Conservation (phyloP, 2,113 vertebrate genomes). For the Coptodon rendalli region DNA sequence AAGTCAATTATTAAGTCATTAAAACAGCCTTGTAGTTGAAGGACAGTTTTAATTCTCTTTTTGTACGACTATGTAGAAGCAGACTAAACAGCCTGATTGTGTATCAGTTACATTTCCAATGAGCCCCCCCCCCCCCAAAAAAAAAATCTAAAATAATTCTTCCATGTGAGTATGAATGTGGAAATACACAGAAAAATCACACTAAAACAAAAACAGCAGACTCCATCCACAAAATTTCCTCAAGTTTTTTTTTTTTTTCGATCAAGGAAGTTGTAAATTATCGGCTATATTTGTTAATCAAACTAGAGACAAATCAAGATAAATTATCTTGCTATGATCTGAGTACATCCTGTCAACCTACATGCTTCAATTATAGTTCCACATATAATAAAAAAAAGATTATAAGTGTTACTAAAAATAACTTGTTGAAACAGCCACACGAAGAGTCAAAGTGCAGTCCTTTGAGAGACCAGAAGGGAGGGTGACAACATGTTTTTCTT, state of each 20-base stretch:
- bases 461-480: not conserved
- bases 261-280: not conserved
- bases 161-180: not conserved
- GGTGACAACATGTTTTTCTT: constrained; percentile 52
- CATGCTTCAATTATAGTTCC: not conserved
- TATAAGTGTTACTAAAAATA: constrained; percentile 28
- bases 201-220: not conserved
- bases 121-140: not conserved
- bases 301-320: constrained; percentile 27
- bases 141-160: not conserved
- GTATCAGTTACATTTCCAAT: constrained; percentile 12
- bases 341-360: not conserved
- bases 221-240: not conserved
- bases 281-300: constrained; percentile 29
- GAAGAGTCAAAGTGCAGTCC: constrained; percentile 2
- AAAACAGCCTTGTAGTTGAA: not conserved
- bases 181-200: not conserved
- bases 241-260: constrained; percentile 13
- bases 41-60: not conserved
- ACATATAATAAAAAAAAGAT: not conserved
- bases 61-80: not conserved
- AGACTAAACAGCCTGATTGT: not conserved
- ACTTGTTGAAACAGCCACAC: not conserved
- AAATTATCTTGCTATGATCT: not conserved
- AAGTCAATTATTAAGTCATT: not conserved